Percentiles rank a stretch among this genome's conserved stretches.
phyloP scores from a whole-genome alignment of 2,113 vertebrate species.

The Alethe diademata region DNA sequence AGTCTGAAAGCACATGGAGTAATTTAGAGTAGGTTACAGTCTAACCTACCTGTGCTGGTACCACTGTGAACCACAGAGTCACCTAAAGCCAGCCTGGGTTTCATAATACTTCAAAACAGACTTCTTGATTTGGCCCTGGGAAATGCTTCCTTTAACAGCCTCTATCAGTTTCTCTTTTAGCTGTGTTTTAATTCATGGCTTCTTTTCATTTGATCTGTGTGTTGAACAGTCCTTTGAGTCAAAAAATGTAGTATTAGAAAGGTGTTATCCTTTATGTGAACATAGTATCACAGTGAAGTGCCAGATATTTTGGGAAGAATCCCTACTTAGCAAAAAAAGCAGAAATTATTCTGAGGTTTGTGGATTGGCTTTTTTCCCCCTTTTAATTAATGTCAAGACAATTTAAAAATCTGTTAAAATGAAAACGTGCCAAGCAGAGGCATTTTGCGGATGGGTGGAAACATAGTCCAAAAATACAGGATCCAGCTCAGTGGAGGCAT shows the following conservation, averaged over 20 bases:
- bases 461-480: neutral
- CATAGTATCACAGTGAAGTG: neutral
- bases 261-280: neutral
- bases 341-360: neutral
- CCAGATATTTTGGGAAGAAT: neutral
- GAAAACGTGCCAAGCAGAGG: neutral
- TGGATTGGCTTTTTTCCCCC: neutral
- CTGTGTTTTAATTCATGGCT: neutral
- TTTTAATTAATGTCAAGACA: neutral
- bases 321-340: neutral
- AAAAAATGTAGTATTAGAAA: neutral
- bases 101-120: neutral
- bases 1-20: neutral
- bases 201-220: neutral
- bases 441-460: neutral
- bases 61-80: neutral
- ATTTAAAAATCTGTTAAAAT: neutral
- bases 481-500: neutral
- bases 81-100: neutral
- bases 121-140: accelerated
- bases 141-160: neutral
- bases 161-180: neutral
- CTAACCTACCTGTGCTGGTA: neutral
- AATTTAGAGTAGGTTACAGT: neutral
- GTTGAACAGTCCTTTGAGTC: neutral